Percentiles rank a stretch among this genome's conserved stretches.
Evolutionary conservation across 2,888 invertebrate genomes (phyloP).

Genomic region (Caenorhabditis wallacei): DNA sequence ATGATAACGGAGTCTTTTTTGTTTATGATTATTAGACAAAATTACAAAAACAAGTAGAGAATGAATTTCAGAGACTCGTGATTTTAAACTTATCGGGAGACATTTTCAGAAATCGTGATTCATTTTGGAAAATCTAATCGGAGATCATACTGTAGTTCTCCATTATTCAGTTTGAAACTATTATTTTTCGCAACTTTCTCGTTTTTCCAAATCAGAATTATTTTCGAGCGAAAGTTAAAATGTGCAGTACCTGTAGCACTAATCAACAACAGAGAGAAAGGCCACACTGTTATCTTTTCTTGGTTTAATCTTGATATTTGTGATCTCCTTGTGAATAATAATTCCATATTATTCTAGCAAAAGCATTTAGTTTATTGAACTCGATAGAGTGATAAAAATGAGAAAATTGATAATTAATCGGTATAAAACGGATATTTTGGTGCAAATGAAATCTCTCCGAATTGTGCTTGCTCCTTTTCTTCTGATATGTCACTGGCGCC

Average conservation of each 20-base stretch:
- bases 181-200: no score
- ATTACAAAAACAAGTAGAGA: constrained; percentile 16
- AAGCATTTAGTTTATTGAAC: constrained; percentile 25
- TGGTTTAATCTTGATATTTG: no score
- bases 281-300: no score
- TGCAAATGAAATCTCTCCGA: constrained; percentile 79
- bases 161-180: neutral
- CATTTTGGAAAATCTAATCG: neutral
- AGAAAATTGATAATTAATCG: constrained; percentile 64
- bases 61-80: neutral
- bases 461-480: constrained; percentile 81
- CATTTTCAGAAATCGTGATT: neutral
- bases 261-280: no score
- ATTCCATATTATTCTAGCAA: neutral
- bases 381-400: constrained; percentile 20
- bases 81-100: neutral
- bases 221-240: no score
- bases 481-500: constrained; percentile 81
- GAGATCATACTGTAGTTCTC: no score
- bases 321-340: no score
- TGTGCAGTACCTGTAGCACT: no score
- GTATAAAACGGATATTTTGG: constrained; percentile 83
- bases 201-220: no score
- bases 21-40: constrained; percentile 25
- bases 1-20: constrained; percentile 12